A percentile compares a stretch with the other conserved stretches of the same genome.
Evolutionary conservation across 2,888 invertebrate species (phyloP).

Genomic region (Amblyjoppa fuscipennis): DNA sequence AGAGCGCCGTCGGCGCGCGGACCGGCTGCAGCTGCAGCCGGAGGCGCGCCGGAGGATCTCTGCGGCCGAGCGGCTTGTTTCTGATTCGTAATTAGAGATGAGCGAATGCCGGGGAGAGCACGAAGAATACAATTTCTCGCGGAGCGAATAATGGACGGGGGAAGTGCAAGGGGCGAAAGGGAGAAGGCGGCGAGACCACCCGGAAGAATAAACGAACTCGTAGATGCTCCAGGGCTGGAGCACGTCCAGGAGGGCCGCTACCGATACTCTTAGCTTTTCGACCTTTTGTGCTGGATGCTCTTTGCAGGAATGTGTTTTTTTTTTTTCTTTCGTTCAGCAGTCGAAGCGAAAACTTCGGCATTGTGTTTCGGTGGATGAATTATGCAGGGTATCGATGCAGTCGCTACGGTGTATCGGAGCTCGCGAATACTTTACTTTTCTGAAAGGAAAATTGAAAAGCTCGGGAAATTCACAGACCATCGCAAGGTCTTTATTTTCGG

Average conservation of each 20-base stretch:
- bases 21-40: neutral
- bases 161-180: constrained; percentile 59
- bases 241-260: neutral
- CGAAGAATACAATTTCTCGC: constrained; percentile 77
- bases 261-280: neutral
- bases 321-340: constrained; percentile 15
- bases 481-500: neutral
- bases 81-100: constrained; percentile 83
- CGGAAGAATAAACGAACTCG: constrained; percentile 68
- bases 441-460: neutral
- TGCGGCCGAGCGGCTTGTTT: constrained; percentile 77
- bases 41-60: constrained; percentile 22
- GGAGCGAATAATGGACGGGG: constrained; percentile 76
- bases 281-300: neutral
- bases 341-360: constrained; percentile 24
- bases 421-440: neutral
- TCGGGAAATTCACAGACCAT: neutral
- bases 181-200: constrained; percentile 68
- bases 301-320: neutral
- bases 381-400: neutral
- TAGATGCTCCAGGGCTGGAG: neutral
- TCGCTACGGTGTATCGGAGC: constrained; percentile 1
- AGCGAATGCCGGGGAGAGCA: constrained; percentile 74
- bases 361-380: constrained; percentile 7
- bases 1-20: neutral